These are phyloP conservation scores for Drosophila parvula DNA, from an alignment of 1,140 invertebrate genomes.

Conservation along the genomic window DNA sequence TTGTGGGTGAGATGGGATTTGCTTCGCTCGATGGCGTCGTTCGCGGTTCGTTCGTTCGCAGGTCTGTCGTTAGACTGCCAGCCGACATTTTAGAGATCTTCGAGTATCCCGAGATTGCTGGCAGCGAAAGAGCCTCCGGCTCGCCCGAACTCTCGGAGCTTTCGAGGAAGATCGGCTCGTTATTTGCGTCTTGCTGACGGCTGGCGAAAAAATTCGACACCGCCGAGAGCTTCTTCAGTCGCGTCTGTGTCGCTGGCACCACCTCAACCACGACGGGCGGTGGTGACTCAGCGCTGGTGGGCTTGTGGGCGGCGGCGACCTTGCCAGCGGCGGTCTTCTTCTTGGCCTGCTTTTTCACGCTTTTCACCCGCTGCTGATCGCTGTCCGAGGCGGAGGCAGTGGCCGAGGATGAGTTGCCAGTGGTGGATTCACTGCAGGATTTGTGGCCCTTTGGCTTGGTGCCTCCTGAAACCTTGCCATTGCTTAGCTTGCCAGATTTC, in stretches of 20 bases:
- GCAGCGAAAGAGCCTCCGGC: constrained; percentile 39
- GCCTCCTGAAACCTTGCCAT: constrained; percentile 44
- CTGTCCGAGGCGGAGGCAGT: constrained; percentile 63
- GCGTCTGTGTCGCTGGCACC: constrained; percentile 83
- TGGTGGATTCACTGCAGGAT: constrained; percentile 58
- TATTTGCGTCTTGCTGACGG: constrained; percentile 81
- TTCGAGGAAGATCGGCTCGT: constrained; percentile 81
- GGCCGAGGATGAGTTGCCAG: constrained; percentile 24
- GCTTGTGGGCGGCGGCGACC: constrained; percentile 35
- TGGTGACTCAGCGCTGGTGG: constrained; percentile 56
- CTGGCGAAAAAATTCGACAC: constrained; percentile 83
- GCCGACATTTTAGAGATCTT: constrained; percentile 33
- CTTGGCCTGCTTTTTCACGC: constrained; percentile 57
- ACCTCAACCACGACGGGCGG: constrained; percentile 25
- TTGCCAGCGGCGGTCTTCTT: constrained; percentile 57
- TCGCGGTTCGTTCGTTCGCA: constrained; percentile 74
- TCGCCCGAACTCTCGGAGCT: constrained; percentile 82
- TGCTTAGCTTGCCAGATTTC: constrained; percentile 39
- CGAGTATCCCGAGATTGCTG: constrained; percentile 36
- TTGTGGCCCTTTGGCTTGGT: constrained; percentile 61
- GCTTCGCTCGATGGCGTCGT: constrained; percentile 51
- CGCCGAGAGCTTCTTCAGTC: constrained; percentile 86
- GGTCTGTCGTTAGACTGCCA: constrained; percentile 65
- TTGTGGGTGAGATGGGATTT: constrained; percentile 33
- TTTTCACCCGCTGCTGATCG: constrained; percentile 60